Conservation (phyloP, 2,113 vertebrate species). For the Neopipo cinnamomea region DNA sequence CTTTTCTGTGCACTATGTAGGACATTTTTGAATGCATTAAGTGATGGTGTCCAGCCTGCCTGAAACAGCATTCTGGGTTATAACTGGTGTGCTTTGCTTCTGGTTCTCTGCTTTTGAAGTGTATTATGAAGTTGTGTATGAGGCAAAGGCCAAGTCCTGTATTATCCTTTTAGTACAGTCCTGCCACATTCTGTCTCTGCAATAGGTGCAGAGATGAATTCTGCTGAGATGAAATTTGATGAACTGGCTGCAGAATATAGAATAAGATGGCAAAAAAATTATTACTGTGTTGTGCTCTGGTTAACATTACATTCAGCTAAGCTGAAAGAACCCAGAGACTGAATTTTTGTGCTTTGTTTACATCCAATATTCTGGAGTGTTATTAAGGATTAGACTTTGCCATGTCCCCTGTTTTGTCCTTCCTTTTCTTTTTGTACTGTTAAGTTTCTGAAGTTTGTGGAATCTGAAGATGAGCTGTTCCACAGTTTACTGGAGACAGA, state of each 20-base stretch:
- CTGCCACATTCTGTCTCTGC: neutral
- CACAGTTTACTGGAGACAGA: neutral
- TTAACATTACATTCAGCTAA: neutral
- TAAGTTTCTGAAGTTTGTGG: neutral
- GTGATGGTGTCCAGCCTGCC: neutral
- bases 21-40: neutral
- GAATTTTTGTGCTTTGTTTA: neutral
- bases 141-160: neutral
- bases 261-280: neutral
- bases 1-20: neutral
- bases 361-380: neutral
- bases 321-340: neutral
- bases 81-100: neutral
- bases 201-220: too few relatives aligned
- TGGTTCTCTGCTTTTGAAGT: neutral
- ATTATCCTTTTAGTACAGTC: neutral
- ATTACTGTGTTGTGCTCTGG: neutral
- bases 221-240: neutral
- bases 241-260: neutral
- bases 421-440: neutral
- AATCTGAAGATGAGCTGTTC: neutral
- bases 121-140: neutral
- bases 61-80: neutral
- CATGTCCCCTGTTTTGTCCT: neutral
- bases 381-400: neutral